phyloP scores from a whole-genome alignment of 2,113 vertebrate genomes.

The Paradisaea rubra region DNA sequence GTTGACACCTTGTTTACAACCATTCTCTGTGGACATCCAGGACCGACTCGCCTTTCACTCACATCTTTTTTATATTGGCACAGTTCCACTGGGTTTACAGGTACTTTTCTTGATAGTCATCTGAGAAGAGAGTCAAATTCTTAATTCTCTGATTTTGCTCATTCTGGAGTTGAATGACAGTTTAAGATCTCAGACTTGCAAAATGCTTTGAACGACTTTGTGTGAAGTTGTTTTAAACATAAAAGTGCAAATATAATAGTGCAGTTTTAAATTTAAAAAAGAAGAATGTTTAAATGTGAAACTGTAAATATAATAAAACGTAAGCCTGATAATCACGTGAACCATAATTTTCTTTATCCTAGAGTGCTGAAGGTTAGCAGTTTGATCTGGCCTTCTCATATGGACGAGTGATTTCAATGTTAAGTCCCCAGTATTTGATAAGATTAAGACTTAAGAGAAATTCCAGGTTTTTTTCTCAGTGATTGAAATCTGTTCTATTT shows the following conservation, averaged over 20 bases:
- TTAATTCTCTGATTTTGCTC: not conserved
- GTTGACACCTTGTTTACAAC: constrained; percentile 38
- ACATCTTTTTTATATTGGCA: not conserved
- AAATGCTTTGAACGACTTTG: not conserved
- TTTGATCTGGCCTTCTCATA: not conserved
- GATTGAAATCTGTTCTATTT: not conserved
- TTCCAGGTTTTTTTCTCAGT: not conserved
- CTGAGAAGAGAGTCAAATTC: not conserved
- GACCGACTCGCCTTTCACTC: not conserved
- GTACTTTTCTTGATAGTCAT: not conserved
- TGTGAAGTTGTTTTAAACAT: not conserved
- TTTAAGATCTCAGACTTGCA: not conserved
- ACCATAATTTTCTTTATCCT: not conserved
- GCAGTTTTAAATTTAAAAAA: not conserved
- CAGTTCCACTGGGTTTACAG: not conserved
- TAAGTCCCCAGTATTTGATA: not conserved
- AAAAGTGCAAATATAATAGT: not conserved
- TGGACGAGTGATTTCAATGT: not conserved
- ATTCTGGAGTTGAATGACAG: not conserved
- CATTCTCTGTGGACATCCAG: not conserved
- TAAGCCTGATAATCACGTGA: not conserved
- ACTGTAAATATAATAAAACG: not conserved
- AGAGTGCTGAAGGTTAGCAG: not conserved
- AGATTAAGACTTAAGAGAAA: not conserved
- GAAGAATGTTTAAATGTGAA: not conserved